phyloP scores from a whole-genome alignment of 2,888 invertebrate species.

The Reticulitermes lucifugus region DNA sequence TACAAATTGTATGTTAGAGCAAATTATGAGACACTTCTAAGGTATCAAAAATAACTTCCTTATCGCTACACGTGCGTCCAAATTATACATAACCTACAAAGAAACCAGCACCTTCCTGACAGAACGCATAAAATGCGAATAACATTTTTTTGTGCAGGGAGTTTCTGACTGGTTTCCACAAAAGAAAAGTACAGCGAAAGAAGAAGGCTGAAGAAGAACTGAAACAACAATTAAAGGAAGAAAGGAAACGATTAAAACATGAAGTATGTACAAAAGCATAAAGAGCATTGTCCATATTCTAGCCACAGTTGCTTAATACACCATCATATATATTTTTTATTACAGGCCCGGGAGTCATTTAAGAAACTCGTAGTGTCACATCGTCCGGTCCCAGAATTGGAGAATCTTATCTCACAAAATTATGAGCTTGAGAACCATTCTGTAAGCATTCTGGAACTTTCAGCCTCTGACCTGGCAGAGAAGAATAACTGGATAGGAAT shows the following conservation, averaged over 20 bases:
- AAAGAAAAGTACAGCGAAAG: conserved; percentile 81
- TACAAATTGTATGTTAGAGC: too few species aligned
- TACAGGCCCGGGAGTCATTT: conserved; percentile 74
- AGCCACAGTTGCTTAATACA: too few species aligned
- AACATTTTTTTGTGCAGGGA: conserved; percentile 68
- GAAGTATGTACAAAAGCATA: conserved; percentile 67
- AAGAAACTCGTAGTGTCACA: conserved; percentile 80
- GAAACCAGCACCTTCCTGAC: too few species aligned
- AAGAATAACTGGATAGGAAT: conserved; percentile 79
- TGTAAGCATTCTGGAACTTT: conserved; percentile 82
- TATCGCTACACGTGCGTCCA: too few species aligned
- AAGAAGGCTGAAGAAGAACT: conserved; percentile 81
- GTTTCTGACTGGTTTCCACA: conserved; percentile 83
- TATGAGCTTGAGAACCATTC: conserved; percentile 83
- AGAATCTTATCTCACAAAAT: conserved; percentile 75
- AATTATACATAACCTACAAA: too few species aligned
- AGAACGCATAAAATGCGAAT: too few species aligned
- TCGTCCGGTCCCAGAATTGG: conserved; percentile 77
- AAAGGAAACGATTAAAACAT: conserved; percentile 78
- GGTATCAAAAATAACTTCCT: too few species aligned
- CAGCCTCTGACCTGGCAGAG: conserved; percentile 76
- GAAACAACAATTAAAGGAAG: conserved; percentile 78
- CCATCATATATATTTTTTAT: conserved; percentile 9
- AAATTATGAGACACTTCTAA: too few species aligned
- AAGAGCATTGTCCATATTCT: too few species aligned